These are phyloP conservation scores for Pica pica DNA, from an alignment of 2,113 vertebrate species.

Conservation along the genomic window DNA sequence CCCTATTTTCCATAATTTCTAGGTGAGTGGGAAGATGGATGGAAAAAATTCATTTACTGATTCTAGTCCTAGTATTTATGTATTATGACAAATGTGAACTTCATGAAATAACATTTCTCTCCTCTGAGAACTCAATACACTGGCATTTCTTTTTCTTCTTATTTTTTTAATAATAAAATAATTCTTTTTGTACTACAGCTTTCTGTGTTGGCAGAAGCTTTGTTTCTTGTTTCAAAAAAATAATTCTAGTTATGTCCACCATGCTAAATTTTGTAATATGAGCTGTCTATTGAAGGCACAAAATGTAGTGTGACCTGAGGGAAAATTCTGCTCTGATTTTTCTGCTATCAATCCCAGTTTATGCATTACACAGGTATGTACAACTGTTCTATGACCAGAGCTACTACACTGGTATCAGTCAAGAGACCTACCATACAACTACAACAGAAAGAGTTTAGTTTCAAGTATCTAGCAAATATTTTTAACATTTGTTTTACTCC, in stretches of 20 bases:
- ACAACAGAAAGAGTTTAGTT: neutral
- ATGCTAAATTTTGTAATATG: neutral
- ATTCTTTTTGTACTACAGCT: neutral
- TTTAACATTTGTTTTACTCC: neutral
- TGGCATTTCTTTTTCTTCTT: neutral
- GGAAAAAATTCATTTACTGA: neutral
- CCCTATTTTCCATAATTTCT: neutral
- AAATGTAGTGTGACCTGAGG: neutral
- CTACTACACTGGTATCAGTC: fast-evolving
- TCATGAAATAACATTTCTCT: neutral
- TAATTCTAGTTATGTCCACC: neutral
- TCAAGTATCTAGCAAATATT: neutral
- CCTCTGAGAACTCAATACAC: neutral
- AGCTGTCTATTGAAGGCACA: neutral
- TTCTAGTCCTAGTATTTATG: neutral
- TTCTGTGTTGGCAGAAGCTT: neutral
- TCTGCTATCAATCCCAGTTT: neutral
- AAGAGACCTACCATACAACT: neutral
- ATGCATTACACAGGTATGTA: neutral
- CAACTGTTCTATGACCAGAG: neutral
- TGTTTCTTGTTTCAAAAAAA: neutral
- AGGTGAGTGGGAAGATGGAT: neutral
- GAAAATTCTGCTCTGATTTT: neutral
- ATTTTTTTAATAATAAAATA: neutral
- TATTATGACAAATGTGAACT: neutral